phyloP scores from a whole-genome alignment of 2,888 invertebrate genomes.

The Eupithecia vulgata region DNA sequence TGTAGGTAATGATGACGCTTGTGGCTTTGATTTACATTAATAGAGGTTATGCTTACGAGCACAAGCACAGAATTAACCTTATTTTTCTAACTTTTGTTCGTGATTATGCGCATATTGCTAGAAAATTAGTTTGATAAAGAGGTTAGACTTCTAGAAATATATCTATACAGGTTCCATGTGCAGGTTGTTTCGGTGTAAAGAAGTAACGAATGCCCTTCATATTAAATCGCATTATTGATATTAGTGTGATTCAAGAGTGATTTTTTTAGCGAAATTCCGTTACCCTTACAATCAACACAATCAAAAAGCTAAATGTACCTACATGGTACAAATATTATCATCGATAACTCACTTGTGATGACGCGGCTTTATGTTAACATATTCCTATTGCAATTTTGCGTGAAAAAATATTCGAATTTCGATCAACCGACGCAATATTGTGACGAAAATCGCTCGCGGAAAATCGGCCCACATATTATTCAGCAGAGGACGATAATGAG shows the following conservation, averaged over 20 bases:
- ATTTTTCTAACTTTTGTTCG: not conserved
- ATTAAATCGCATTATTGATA: not conserved
- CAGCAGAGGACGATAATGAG: constrained; percentile 74
- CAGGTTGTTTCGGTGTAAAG: not conserved
- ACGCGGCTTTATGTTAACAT: constrained; percentile 18
- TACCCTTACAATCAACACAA: not conserved
- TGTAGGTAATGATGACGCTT: constrained; percentile 26
- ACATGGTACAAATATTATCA: constrained; percentile 7
- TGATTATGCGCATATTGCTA: not conserved
- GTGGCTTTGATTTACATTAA: constrained; percentile 21
- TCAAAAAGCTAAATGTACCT: not conserved
- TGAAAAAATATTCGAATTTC: constrained; percentile 44
- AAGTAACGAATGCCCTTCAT: not conserved
- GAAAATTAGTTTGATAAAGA: not conserved
- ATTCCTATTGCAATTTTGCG: constrained; percentile 37
- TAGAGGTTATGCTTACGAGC: constrained; percentile 3
- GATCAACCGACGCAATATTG: constrained; percentile 56
- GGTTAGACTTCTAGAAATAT: not conserved
- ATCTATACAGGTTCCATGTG: too few relatives aligned
- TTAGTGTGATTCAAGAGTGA: not conserved
- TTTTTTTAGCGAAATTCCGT: not conserved
- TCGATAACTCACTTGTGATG: constrained; percentile 18
- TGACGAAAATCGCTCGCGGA: constrained; percentile 64
- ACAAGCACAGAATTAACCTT: not conserved
- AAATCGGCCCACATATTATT: constrained; percentile 80